Percentiles rank a stretch among this genome's conserved stretches.
These are phyloP conservation scores for Seira musarum DNA, from an alignment of 2,888 invertebrate genomes.

Conservation along the genomic window DNA sequence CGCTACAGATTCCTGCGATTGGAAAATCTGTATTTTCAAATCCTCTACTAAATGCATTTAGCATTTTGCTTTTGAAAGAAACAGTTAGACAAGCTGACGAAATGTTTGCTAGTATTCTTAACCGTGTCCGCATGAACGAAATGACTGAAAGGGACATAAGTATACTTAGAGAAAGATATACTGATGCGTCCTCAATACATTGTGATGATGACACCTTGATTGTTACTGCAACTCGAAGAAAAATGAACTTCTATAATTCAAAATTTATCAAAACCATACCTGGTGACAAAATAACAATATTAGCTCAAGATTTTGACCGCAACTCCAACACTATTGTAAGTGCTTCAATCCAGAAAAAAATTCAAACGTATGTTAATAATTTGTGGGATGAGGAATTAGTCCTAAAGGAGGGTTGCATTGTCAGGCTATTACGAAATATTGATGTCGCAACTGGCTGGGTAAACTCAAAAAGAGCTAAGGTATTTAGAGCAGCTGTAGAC, in stretches of 20 bases:
- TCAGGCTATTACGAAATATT: constrained; percentile 19
- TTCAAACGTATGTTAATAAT: constrained; percentile 5
- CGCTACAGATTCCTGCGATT: constrained; percentile 15
- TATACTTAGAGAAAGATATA: background rate
- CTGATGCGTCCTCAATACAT: background rate
- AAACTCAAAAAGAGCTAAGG: constrained; percentile 22
- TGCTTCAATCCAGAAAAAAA: background rate
- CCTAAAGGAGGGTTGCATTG: constrained; percentile 19
- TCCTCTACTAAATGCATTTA: constrained; percentile 9
- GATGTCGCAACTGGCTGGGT: constrained; percentile 22
- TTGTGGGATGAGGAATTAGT: constrained; percentile 18
- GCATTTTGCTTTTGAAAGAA: constrained; percentile 25
- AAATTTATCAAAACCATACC: background rate
- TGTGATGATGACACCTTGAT: constrained; percentile 15
- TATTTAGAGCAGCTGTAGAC: constrained; percentile 9
- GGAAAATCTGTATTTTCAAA: constrained; percentile 12
- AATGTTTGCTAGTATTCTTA: constrained; percentile 6
- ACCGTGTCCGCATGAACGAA: constrained; percentile 2
- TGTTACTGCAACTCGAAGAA: constrained; percentile 20
- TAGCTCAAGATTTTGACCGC: constrained; percentile 15
- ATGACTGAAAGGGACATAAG: constrained; percentile 1
- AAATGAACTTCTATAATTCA: constrained; percentile 19
- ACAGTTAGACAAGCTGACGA: constrained; percentile 16
- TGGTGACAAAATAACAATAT: background rate
- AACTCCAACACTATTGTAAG: constrained; percentile 18